A percentile compares a stretch with the other conserved stretches of the same genome.
Conservation (phyloP, 2,113 vertebrate species). For the Syngnathus scovelli region DNA sequence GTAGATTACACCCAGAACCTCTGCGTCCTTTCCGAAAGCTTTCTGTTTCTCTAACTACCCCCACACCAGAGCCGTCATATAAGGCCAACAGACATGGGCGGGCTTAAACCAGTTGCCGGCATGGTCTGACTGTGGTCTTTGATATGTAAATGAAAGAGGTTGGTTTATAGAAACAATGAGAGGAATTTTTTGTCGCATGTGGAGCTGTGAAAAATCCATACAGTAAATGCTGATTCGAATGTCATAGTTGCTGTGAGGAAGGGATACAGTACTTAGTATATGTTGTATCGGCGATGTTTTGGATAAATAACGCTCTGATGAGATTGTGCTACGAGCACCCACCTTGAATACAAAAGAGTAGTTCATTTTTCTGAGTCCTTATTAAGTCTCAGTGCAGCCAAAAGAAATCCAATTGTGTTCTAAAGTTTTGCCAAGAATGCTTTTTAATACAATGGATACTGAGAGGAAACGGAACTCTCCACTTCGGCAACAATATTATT, state of each 20-base stretch:
- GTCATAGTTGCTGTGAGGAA: slow-evolving; percentile 31
- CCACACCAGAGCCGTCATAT: neutral
- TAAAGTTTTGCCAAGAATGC: no score
- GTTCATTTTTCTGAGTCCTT: neutral
- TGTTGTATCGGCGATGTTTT: neutral
- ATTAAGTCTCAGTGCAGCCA: neutral
- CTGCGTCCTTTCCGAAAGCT: no score
- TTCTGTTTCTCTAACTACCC: neutral
- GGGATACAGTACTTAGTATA: neutral
- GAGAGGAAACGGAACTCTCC: no score
- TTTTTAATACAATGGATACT: no score
- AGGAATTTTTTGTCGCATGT: slow-evolving; percentile 25
- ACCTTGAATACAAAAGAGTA: neutral
- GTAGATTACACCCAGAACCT: no score
- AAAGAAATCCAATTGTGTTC: neutral
- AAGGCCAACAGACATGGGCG: slow-evolving; percentile 13
- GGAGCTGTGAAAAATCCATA: slow-evolving; percentile 36
- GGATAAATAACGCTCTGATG: slow-evolving; percentile 4
- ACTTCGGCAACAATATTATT: no score
- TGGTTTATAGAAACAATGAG: slow-evolving; percentile 18
- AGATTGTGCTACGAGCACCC: slow-evolving; percentile 10
- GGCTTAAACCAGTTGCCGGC: slow-evolving; percentile 21
- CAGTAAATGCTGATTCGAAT: slow-evolving; percentile 43
- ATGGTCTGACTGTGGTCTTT: slow-evolving; percentile 39
- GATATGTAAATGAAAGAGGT: slow-evolving; percentile 55